These are phyloP conservation scores for Antheraea mylitta DNA, from an alignment of 1,140 invertebrate genomes.

Conservation along the genomic window DNA sequence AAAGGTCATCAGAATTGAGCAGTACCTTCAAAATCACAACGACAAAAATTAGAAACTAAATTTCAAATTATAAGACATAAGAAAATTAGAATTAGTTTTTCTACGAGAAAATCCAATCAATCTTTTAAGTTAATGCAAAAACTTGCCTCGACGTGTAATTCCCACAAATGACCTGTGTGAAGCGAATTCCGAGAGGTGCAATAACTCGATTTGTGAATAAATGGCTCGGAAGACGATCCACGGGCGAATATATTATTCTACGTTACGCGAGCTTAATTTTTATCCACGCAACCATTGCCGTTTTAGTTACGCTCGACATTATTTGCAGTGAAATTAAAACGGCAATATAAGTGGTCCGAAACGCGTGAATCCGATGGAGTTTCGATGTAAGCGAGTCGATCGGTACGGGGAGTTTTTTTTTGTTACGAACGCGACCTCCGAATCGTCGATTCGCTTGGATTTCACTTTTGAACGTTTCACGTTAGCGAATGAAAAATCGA, in stretches of 20 bases:
- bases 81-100: not conserved
- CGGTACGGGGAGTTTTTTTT: constrained; percentile 42
- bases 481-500: constrained; percentile 66
- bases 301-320: constrained; percentile 42
- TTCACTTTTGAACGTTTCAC: constrained; percentile 25
- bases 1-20: too few relatives aligned
- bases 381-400: constrained; percentile 32
- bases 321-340: constrained; percentile 43
- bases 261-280: constrained; percentile 44
- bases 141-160: constrained; percentile 52
- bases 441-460: constrained; percentile 22
- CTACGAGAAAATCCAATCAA: constrained; percentile 9
- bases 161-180: constrained; percentile 72
- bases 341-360: constrained; percentile 50
- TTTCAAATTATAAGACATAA: too few relatives aligned
- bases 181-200: constrained; percentile 70
- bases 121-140: constrained; percentile 23
- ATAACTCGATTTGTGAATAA: constrained; percentile 75
- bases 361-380: constrained; percentile 23
- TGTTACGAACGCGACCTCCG: constrained; percentile 45
- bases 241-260: constrained; percentile 33
- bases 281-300: constrained; percentile 49
- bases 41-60: too few relatives aligned
- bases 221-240: constrained; percentile 74
- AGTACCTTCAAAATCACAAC: too few relatives aligned